A percentile compares a stretch with the other conserved stretches of the same genome.
Evolutionary conservation across 2,113 vertebrate species (phyloP).

Genomic region (Copsychus sechellarum): DNA sequence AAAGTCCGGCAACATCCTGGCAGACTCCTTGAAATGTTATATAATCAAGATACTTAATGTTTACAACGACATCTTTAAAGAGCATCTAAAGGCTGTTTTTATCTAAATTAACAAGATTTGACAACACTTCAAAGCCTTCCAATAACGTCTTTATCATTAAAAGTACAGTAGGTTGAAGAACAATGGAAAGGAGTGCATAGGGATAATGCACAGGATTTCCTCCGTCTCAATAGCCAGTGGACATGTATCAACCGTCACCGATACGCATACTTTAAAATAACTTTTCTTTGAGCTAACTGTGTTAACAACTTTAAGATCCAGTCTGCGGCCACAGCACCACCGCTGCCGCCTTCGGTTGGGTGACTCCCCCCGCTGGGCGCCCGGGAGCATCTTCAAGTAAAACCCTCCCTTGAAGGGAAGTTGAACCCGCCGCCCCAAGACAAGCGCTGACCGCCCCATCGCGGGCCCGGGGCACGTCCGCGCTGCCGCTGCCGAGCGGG

Average conservation of each 20-base stretch:
- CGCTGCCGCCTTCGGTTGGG: not conserved
- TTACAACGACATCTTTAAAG: not conserved
- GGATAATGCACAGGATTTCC: not conserved
- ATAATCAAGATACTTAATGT: not conserved
- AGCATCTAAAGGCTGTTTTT: not conserved
- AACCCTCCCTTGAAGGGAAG: fast-evolving
- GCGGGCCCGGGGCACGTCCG: not conserved
- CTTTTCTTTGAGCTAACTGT: not conserved
- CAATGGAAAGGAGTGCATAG: not conserved
- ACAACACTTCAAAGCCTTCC: not conserved
- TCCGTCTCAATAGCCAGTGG: not conserved
- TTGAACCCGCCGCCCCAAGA: fast-evolving
- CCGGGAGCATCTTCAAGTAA: fast-evolving
- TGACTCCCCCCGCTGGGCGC: not conserved
- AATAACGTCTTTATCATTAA: not conserved
- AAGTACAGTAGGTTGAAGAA: not conserved
- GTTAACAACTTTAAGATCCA: not conserved
- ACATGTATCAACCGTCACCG: fast-evolving
- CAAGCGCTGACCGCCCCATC: not conserved
- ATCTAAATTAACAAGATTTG: not conserved
- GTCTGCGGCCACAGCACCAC: not conserved
- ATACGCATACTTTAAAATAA: not conserved
- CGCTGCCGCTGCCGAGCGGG: not conserved
- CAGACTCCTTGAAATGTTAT: not conserved
- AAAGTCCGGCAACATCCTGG: not conserved